These are phyloP conservation scores for Tolmerus cingulatus DNA, from an alignment of 2,888 invertebrate species.

Conservation along the genomic window DNA sequence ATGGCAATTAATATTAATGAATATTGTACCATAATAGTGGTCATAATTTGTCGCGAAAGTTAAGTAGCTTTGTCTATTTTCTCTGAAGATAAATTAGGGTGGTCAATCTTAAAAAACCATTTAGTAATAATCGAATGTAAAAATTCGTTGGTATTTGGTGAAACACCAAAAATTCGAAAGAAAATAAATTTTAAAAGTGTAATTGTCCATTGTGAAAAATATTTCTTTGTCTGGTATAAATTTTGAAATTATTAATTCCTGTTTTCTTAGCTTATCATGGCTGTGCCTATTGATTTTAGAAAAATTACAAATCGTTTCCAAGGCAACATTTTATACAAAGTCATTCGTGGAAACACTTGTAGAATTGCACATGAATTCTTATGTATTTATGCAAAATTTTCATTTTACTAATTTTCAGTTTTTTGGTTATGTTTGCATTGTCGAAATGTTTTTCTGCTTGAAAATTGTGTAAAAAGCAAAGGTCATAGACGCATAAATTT, in stretches of 20 bases:
- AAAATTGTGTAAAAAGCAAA: too few relatives aligned
- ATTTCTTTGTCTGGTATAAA: background rate
- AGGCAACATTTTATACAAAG: background rate
- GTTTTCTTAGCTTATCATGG: background rate
- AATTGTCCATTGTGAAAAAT: too few relatives aligned
- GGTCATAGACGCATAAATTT: too few relatives aligned
- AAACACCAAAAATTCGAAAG: background rate
- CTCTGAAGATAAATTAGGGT: too few relatives aligned
- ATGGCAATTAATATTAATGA: background rate
- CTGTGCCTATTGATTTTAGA: too few relatives aligned
- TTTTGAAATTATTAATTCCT: background rate
- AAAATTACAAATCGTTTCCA: background rate
- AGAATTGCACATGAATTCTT: background rate
- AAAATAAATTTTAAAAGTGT: too few relatives aligned
- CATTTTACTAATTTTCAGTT: background rate
- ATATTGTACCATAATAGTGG: background rate
- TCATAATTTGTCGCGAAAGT: background rate
- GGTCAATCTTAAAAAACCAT: too few relatives aligned
- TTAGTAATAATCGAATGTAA: too few relatives aligned
- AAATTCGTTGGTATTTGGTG: too few relatives aligned
- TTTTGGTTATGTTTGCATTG: background rate
- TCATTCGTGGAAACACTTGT: background rate
- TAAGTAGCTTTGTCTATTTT: background rate
- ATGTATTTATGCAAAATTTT: background rate
- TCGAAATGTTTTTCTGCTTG: background rate